A percentile compares a stretch with the other conserved stretches of the same genome.
Evolutionary conservation across 2,888 invertebrate genomes (phyloP).

Genomic region (Drosophila nr. medialis): DNA sequence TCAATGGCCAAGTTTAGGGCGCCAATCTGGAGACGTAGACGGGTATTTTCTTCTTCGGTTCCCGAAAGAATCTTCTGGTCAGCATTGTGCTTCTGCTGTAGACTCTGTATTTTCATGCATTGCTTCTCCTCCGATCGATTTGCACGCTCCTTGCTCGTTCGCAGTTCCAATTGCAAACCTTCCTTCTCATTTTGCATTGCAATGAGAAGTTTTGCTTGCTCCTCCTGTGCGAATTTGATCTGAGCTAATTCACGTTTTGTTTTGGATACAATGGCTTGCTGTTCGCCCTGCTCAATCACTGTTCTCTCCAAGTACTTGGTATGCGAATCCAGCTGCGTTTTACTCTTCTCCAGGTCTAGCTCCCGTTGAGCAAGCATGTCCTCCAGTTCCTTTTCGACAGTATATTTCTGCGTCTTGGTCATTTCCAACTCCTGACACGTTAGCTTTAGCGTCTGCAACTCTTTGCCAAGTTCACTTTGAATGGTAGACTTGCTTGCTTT

Average conservation of each 20-base stretch:
- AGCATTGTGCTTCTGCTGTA: slow-evolving; percentile 35
- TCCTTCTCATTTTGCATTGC: slow-evolving; percentile 28
- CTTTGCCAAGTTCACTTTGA: background rate
- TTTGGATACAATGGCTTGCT: slow-evolving; percentile 21
- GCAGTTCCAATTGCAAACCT: slow-evolving; percentile 16
- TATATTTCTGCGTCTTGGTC: background rate
- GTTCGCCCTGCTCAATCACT: slow-evolving; percentile 32
- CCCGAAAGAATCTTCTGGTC: background rate
- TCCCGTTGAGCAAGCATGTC: slow-evolving; percentile 1
- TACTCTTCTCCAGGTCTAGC: slow-evolving; percentile 18
- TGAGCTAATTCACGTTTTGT: slow-evolving; percentile 31
- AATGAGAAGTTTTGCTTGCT: slow-evolving; percentile 21
- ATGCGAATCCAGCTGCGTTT: slow-evolving; percentile 16
- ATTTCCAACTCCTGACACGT: too few species aligned
- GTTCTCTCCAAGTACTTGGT: slow-evolving; percentile 39
- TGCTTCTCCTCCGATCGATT: slow-evolving; percentile 20
- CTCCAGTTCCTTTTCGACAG: slow-evolving; percentile 10
- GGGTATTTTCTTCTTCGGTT: slow-evolving; percentile 65
- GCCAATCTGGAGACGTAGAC: slow-evolving; percentile 73
- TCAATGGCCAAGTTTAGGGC: slow-evolving; percentile 67
- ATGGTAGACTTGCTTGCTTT: background rate
- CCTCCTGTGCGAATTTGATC: slow-evolving; percentile 1
- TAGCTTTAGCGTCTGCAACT: rapidly evolving
- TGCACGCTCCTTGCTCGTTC: slow-evolving; percentile 14
- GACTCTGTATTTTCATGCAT: slow-evolving; percentile 1